Conservation (phyloP, 2,113 vertebrate genomes). For the Psephotus haematonotus region DNA sequence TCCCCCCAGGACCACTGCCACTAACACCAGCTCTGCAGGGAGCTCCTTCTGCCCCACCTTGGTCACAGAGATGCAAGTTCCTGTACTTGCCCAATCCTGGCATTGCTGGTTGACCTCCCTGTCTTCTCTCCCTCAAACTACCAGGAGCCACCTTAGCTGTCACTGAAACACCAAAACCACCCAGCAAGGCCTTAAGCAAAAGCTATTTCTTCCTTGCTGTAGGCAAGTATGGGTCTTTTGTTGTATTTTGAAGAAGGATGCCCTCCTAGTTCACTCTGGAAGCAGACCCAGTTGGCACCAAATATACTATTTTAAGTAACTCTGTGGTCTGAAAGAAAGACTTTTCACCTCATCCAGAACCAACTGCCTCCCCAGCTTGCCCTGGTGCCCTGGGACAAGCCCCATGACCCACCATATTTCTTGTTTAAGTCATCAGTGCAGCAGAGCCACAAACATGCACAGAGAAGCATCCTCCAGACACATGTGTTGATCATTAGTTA, state of each 20-base stretch:
- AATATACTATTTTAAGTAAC: not conserved
- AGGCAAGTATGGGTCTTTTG: not conserved
- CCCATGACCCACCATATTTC: not conserved
- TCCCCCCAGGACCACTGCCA: accelerated
- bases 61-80: not conserved
- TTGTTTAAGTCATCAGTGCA: accelerated
- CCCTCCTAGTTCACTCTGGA: not conserved
- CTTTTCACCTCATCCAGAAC: not conserved
- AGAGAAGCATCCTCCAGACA: not conserved
- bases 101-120: not conserved
- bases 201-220: not conserved
- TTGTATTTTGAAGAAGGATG: not conserved
- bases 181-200: not conserved
- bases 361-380: not conserved
- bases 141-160: not conserved
- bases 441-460: not conserved
- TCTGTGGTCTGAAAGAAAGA: not conserved
- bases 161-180: not conserved
- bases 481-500: not conserved
- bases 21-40: not conserved
- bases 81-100: not conserved
- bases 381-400: not conserved
- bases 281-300: not conserved
- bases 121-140: not conserved
- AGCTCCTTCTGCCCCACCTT: not conserved